Evolutionary conservation across 2,797 vertebrate species (phyloP).

Genomic region (Crax fasciolata): DNA sequence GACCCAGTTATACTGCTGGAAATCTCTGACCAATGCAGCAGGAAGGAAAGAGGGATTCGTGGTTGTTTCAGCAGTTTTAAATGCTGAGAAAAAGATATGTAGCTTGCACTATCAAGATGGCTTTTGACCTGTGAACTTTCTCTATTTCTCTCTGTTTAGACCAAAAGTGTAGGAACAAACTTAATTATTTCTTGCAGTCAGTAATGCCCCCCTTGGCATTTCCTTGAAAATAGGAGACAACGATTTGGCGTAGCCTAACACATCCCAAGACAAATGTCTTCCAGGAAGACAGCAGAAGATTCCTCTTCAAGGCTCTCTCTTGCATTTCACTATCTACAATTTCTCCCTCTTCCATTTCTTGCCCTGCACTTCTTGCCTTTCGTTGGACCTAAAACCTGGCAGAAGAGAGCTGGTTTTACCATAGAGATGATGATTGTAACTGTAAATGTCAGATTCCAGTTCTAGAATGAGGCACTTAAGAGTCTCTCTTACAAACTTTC

Average conservation of each 20-base stretch:
- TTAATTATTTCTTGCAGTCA: fast-evolving
- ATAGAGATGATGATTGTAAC: neutral
- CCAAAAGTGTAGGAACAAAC: neutral
- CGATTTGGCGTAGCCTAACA: neutral
- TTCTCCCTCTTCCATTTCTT: neutral
- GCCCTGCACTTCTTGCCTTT: neutral
- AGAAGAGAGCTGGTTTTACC: neutral
- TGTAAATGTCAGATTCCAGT: neutral
- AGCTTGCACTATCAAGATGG: neutral
- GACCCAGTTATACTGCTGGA: neutral
- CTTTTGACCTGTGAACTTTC: neutral
- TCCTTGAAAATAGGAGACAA: neutral
- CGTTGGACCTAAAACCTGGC: neutral
- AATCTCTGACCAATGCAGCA: neutral
- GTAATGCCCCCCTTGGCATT: neutral
- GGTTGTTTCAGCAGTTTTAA: neutral
- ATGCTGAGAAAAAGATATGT: neutral
- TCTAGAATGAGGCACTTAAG: neutral
- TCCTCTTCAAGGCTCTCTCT: neutral
- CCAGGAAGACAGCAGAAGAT: neutral
- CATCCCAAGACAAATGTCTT: neutral
- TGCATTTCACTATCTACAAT: neutral
- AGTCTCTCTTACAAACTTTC: neutral
- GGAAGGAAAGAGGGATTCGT: neutral
- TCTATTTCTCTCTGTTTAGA: neutral